Base-by-base conservation (phyloP, 2,888 invertebrate species). In the Agonopterix arenella region DNA sequence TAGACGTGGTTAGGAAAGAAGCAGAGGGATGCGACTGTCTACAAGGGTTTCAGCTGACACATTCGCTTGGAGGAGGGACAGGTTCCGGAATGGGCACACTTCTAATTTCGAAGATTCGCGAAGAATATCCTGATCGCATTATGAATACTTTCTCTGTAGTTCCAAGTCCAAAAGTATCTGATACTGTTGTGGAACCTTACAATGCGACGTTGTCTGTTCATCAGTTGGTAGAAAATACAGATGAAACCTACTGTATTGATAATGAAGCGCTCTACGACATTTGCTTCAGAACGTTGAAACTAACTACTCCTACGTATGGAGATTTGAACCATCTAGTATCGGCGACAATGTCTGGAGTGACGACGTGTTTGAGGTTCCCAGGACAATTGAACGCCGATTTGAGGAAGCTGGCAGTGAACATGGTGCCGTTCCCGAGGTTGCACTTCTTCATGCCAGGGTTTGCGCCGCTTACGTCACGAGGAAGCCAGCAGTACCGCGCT, bases 401-500 rank as follows among this genome's bases (percentile, higher is more conserved):
- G 48, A 62, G 85, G 10, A 85, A 85, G 59, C 58, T 85, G 41
- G 84, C 85, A 0, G 84, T 84, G 18, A 85, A 85, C 54, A 85
- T 85, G 85, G 84, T 85, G 38, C 97, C 97, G 1, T 97, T 97
- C 85, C 97, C 97, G 5, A 76, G 91, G 28, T 70, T 91, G 18
- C 91, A 91, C 55, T 91, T 91, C 67, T 91, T 90, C 62, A 90
- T 90, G 68, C 90, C 90, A 0, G 90, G 91, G 1, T 91, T 91
- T 46, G 93, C 93, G 13, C 93, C 93, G 8, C 83, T 93, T 10
- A 93, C 93, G n/a, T 95, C 94, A 0, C 92, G 96, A 47, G 96
- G 95, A 16, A 94, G 93, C 54, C 96, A 97, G 73, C 95, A 96
- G 66, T 97, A 97, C 83, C 90, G 96, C 54, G 94, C 97, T 36